Percentiles rank a stretch among this genome's conserved stretches.
phyloP scores from a whole-genome alignment of 1,140 invertebrate species.

The Parasteatoda tepidariorum region DNA sequence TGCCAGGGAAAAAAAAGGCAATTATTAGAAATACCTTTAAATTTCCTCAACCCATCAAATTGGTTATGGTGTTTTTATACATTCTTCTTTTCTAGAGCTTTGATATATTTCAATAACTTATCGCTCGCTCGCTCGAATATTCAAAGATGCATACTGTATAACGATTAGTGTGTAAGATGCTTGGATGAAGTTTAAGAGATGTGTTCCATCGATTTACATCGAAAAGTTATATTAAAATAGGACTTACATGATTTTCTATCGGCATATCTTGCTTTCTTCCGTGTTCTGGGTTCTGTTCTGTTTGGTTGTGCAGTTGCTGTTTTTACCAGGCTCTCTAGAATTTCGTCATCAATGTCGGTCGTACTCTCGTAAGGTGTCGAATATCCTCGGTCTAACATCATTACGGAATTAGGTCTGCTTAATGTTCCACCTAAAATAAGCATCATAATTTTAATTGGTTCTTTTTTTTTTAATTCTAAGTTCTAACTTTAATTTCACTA shows the following conservation, averaged over 20 bases:
- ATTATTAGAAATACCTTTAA: too few species aligned
- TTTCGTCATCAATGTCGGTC: conserved; percentile 89
- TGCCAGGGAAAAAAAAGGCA: too few species aligned
- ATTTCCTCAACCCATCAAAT: too few species aligned
- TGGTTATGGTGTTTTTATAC: too few species aligned
- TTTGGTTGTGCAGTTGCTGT: conserved; percentile 83
- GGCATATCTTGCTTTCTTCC: conserved; percentile 73
- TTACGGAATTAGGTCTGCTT: conserved; percentile 46
- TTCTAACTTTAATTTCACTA: background rate
- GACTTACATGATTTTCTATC: conserved; percentile 87
- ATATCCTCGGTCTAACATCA: conserved; percentile 44
- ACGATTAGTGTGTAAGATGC: too few species aligned
- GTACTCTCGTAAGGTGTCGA: conserved; percentile 65
- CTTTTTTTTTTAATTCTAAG: background rate
- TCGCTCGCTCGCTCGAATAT: too few species aligned
- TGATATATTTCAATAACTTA: too few species aligned
- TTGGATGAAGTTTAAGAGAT: too few species aligned
- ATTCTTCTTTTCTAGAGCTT: too few species aligned
- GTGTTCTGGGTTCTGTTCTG: conserved; percentile 80
- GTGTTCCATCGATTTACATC: too few species aligned
- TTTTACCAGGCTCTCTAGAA: conserved; percentile 87
- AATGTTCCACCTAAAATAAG: background rate
- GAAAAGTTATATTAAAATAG: too few species aligned
- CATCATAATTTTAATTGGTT: background rate
- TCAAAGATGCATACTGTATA: too few species aligned